Conservation (phyloP, 2,797 vertebrate species). For the Sebastes trivittatus region DNA sequence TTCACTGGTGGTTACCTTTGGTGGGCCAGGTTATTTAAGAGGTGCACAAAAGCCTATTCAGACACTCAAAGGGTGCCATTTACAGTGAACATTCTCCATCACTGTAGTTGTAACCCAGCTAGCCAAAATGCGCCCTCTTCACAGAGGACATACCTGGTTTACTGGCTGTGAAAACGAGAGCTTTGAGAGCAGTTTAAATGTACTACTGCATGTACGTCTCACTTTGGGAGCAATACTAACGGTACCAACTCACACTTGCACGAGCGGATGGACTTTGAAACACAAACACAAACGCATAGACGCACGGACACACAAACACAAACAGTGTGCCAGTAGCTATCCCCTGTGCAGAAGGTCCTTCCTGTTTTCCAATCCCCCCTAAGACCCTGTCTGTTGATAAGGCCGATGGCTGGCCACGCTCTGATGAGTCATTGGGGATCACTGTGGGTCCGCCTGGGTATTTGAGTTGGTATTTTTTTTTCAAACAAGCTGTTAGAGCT, state of each 20-base stretch:
- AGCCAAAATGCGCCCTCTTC: constrained; percentile 4
- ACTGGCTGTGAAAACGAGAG: constrained; percentile 34
- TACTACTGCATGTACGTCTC: background rate
- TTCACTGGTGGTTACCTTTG: constrained; percentile 66
- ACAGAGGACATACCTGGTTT: constrained; percentile 28
- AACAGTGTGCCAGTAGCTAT: constrained; percentile 32
- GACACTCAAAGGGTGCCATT: constrained; percentile 66
- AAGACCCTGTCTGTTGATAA: constrained; percentile 77
- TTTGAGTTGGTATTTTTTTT: constrained; percentile 3
- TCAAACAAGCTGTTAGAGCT: background rate
- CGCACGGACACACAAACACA: constrained; percentile 11
- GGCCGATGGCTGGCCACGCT: constrained; percentile 50
- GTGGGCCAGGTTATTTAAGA: constrained; percentile 72
- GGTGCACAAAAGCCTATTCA: constrained; percentile 79
- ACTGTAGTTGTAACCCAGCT: constrained; percentile 52
- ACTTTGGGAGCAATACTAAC: constrained; percentile 6
- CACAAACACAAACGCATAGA: constrained; percentile 2
- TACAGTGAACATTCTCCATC: constrained; percentile 66
- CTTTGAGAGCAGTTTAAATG: background rate
- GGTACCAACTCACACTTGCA: constrained; percentile 17
- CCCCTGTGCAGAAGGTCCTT: constrained; percentile 56
- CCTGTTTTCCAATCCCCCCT: constrained; percentile 76
- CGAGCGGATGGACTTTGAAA: constrained; percentile 25
- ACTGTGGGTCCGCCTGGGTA: constrained; percentile 18
- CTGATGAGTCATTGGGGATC: constrained; percentile 62